These are phyloP conservation scores for Epirrhoe tristata DNA, from an alignment of 2,888 invertebrate genomes.

Conservation along the genomic window DNA sequence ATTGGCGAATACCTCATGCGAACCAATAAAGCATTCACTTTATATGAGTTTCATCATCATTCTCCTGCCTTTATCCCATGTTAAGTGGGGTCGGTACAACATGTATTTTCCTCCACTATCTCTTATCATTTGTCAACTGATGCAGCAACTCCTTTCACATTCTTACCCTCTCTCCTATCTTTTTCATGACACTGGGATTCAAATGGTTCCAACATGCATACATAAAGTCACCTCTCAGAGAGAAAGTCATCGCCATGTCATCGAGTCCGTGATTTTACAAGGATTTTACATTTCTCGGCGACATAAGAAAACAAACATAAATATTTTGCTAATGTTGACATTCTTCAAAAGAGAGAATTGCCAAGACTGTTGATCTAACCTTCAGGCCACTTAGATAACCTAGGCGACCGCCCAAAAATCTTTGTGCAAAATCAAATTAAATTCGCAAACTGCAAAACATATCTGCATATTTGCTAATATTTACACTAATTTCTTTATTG, in stretches of 20 bases:
- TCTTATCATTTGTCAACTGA: too few species aligned
- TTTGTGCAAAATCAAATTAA: constrained; percentile 7
- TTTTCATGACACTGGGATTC: too few species aligned
- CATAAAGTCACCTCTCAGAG: not conserved
- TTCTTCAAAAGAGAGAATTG: constrained; percentile 16
- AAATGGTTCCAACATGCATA: too few species aligned
- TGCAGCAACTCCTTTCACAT: too few species aligned
- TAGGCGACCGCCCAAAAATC: constrained; percentile 29
- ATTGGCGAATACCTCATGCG: too few species aligned
- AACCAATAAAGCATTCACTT: too few species aligned
- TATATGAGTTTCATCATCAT: too few species aligned
- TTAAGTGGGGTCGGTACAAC: too few species aligned
- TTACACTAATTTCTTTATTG: not conserved
- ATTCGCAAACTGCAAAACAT: not conserved
- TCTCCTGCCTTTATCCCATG: too few species aligned
- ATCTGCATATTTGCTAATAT: not conserved
- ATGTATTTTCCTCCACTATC: too few species aligned
- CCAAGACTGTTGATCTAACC: constrained; percentile 24
- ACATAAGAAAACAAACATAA: not conserved
- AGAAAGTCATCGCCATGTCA: not conserved
- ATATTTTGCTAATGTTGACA: constrained; percentile 8
- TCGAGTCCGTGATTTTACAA: not conserved
- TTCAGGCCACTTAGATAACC: constrained; percentile 21
- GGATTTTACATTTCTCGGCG: not conserved
- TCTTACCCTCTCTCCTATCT: too few species aligned